Conservation (phyloP, 2,797 vertebrate genomes). For the Paguma larvata region DNA sequence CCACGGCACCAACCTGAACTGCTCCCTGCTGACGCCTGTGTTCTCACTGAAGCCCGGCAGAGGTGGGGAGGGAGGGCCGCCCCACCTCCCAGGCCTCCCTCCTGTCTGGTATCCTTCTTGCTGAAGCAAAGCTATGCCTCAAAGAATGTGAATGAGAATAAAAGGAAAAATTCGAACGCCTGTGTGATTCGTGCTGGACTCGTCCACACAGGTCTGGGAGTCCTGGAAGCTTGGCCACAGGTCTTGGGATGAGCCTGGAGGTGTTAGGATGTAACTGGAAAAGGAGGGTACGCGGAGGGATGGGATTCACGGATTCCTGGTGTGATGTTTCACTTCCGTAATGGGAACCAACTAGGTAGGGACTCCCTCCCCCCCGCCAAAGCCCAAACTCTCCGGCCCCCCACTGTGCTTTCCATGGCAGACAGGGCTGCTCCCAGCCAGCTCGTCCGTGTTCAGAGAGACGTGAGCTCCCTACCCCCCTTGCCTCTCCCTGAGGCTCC, state of each 20-base stretch:
- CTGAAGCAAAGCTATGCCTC: conserved; percentile 70
- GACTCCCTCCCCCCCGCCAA: background rate
- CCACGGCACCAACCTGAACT: background rate
- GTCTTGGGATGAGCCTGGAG: background rate
- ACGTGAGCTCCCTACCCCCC: background rate
- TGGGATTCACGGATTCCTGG: background rate
- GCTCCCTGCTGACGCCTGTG: background rate
- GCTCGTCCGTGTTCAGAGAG: background rate
- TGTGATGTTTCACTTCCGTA: background rate
- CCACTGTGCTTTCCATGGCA: background rate
- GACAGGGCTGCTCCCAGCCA: background rate
- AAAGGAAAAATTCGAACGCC: conserved; percentile 56
- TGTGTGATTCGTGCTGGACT: background rate
- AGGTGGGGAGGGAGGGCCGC: background rate
- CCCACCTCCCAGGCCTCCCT: background rate
- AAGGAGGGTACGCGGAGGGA: background rate
- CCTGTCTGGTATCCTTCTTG: background rate
- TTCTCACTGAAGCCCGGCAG: conserved; percentile 35
- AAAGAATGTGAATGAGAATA: conserved; percentile 82
- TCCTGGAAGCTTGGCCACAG: background rate
- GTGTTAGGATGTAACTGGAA: background rate
- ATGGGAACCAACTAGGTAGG: background rate
- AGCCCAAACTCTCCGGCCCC: background rate
- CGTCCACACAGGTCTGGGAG: background rate
- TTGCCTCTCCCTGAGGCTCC: background rate